Conservation (phyloP, 2,113 vertebrate species). For the Phyllostomus discolor region DNA sequence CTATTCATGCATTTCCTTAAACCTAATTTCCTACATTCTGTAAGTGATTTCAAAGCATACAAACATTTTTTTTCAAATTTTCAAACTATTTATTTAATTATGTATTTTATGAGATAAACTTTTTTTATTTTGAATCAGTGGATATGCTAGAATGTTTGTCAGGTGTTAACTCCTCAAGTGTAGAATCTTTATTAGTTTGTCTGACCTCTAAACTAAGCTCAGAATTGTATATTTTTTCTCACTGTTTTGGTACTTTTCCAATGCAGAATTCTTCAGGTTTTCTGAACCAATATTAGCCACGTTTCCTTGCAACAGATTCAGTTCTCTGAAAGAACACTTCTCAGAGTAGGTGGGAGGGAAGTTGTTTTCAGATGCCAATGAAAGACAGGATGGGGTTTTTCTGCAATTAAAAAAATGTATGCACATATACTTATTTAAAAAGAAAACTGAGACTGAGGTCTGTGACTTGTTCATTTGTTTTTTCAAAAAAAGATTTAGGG, state of each 20-base stretch:
- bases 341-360: conserved; percentile 12
- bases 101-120: not conserved
- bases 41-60: not conserved
- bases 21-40: not conserved
- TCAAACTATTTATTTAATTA: not conserved
- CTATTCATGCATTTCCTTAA: not conserved
- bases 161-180: not conserved
- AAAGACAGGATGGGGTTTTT: conserved; percentile 28
- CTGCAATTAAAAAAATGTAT: not conserved
- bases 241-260: conserved; percentile 63
- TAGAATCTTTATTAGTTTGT: not conserved
- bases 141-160: not conserved
- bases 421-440: conserved; percentile 20
- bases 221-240: not conserved
- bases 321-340: conserved; percentile 65
- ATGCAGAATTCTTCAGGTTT: conserved; percentile 72
- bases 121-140: not conserved
- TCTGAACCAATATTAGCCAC: conserved; percentile 75
- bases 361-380: conserved; percentile 10
- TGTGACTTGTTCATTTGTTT: not conserved
- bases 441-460: not conserved
- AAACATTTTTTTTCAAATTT: not conserved
- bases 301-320: conserved; percentile 80
- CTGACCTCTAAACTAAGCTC: not conserved
- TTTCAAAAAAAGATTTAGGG: conserved; percentile 9